phyloP scores from a whole-genome alignment of 2,888 invertebrate species.

The Drosophila longiperda region DNA sequence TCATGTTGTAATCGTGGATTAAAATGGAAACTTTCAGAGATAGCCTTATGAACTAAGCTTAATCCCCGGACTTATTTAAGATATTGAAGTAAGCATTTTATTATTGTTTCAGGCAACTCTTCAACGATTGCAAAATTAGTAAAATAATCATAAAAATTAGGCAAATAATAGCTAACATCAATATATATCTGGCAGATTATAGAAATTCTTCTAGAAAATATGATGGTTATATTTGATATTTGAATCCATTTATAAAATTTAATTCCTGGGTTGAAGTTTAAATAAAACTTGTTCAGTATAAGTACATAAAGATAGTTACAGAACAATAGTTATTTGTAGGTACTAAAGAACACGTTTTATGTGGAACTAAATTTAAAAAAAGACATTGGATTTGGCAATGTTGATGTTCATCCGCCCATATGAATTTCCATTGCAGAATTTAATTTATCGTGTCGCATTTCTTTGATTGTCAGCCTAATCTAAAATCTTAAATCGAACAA shows the following conservation, averaged over 20 bases:
- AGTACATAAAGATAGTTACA: background rate
- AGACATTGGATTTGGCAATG: background rate
- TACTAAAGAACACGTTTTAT: background rate
- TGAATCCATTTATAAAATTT: background rate
- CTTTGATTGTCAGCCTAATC: background rate
- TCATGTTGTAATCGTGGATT: background rate
- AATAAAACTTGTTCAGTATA: background rate
- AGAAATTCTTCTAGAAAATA: background rate
- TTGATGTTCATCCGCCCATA: background rate
- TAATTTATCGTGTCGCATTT: background rate
- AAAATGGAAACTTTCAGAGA: background rate
- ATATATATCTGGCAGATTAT: background rate
- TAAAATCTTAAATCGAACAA: background rate
- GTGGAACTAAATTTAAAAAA: background rate
- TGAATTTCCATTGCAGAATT: background rate
- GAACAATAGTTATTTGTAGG: constrained; percentile 3
- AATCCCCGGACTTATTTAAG: background rate
- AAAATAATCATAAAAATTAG: background rate
- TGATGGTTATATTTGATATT: background rate
- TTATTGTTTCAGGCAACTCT: too few species aligned
- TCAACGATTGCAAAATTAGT: background rate
- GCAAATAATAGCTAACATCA: background rate
- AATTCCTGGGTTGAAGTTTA: background rate
- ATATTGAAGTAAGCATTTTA: background rate
- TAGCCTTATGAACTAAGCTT: background rate